Percentiles rank a stretch among this genome's conserved stretches.
phyloP scores from a whole-genome alignment of 2,797 vertebrate species.

The Heteromormyrus szaboi region DNA sequence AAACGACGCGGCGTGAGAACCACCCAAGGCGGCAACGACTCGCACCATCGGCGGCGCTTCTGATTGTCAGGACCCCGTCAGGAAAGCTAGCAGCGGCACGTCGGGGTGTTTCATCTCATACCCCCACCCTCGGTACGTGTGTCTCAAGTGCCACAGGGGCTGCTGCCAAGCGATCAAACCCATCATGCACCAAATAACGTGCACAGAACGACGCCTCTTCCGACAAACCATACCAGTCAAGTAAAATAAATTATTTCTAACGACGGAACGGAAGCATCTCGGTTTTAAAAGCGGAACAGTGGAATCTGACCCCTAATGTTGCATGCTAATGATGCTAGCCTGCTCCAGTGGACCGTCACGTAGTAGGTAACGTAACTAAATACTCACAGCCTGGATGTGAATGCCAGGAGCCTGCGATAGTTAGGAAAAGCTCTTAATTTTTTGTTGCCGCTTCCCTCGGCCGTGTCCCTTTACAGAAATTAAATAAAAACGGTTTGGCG shows the following conservation, averaged over 20 bases:
- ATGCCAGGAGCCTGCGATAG: not conserved
- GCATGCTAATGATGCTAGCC: constrained; percentile 6
- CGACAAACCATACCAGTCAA: not conserved
- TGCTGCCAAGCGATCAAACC: not conserved
- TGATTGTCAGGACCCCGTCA: not conserved
- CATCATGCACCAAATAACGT: not conserved
- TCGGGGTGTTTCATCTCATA: not conserved
- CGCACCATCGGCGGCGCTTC: not conserved
- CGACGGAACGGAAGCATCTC: not conserved
- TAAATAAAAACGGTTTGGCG: not conserved
- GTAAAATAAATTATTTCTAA: not conserved
- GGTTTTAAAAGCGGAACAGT: not conserved
- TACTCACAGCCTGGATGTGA: constrained; percentile 2
- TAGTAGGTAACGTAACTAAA: not conserved
- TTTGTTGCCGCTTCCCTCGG: not conserved
- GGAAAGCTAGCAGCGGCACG: not conserved
- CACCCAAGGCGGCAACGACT: not conserved
- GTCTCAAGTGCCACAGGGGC: not conserved
- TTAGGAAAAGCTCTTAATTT: not conserved
- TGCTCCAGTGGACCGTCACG: not conserved
- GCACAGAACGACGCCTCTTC: not conserved
- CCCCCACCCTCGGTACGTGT: not conserved
- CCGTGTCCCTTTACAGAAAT: not conserved
- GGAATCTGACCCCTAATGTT: not conserved
- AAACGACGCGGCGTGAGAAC: not conserved